Evolutionary conservation across 2,888 invertebrate species (phyloP).

Genomic region (Raillietiella orientalis): DNA sequence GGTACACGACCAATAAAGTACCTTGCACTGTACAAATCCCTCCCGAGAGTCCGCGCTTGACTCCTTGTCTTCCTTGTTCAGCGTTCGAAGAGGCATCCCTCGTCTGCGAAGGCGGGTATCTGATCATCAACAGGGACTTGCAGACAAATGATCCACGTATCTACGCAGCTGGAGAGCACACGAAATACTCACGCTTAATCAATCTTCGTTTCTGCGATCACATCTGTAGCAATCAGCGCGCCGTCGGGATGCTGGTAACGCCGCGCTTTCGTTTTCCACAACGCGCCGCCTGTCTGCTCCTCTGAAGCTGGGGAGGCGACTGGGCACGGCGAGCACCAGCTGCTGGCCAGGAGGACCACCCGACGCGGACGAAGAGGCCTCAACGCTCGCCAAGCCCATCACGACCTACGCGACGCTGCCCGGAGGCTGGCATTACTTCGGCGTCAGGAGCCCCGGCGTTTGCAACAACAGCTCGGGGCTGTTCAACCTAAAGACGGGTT

Average conservation of each 20-base stretch:
- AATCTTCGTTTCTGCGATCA: conserved; percentile 20
- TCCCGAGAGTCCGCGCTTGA: too few species aligned
- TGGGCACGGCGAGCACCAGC: too few species aligned
- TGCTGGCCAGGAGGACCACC: too few species aligned
- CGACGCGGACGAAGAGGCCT: too few species aligned
- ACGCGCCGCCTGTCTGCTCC: neutral
- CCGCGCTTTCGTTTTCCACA: neutral
- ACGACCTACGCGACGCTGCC: conserved; percentile 18
- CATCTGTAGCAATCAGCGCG: conserved; percentile 21
- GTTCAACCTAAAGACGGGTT: too few species aligned
- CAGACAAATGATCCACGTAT: conserved; percentile 28
- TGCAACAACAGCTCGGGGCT: too few species aligned
- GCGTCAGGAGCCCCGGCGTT: conserved; percentile 22
- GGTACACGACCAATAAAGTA: too few species aligned
- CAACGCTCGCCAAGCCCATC: conserved; percentile 5
- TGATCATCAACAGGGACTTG: conserved; percentile 25
- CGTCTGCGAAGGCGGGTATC: conserved; percentile 19
- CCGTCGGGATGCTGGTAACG: conserved; percentile 27
- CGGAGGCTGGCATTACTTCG: conserved; percentile 23
- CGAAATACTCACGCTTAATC: conserved; percentile 25
- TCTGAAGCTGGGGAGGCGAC: neutral
- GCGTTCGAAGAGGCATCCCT: conserved; percentile 5
- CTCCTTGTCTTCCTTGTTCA: too few species aligned
- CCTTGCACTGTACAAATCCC: too few species aligned
- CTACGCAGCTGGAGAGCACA: conserved; percentile 27